Base-by-base conservation (phyloP, 2,797 vertebrate genomes). In the Discoglossus pictus region DNA sequence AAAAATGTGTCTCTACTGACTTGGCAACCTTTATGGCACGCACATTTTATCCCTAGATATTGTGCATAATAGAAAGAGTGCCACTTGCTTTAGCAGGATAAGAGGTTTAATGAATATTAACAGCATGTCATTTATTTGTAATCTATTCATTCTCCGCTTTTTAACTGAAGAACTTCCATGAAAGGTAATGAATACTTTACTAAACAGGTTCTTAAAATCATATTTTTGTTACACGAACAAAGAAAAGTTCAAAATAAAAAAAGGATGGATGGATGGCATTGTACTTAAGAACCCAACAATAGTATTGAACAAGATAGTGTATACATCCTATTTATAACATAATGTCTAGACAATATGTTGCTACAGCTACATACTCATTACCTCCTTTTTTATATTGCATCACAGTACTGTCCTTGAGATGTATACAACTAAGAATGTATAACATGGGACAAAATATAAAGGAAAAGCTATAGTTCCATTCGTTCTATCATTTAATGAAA, bases 91-190 rank as follows among this genome's bases (percentile, higher is more conserved):
- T 58, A 70, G 60, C 60, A 20, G 68, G 68, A 70, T 70, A 70
- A 70, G 52, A 64, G 60, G 51, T 70, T 70, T 70, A 70, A 70
- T 70, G 60, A 70, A 63, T 70, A 70, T 70, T 70, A 70, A 63
- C 43, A 63, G 60, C 60, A 56, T 70, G 68, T 63, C 56, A 70
- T 70, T 70, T 70, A 70, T 70, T 70, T 70, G 68, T 63, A 63
- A 70, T 70, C 68, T 70, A 63, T 64, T 70, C 68, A 63, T 70
- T 70, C 68, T 62, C 58, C 52, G 35, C 44, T 56, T 64, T 70
- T 63, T 63, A 69, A 63, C 60, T 63, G 43, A 63, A 50, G 59
- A 63, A 63, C 60, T 70, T 60, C 59, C 60, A 55, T 40, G 68
- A 70, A 60, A 40, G 60, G 42, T 50, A 63, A 70, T 70, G 60